phyloP scores from a whole-genome alignment of 2,797 vertebrate genomes.

The Siniperca undulata region DNA sequence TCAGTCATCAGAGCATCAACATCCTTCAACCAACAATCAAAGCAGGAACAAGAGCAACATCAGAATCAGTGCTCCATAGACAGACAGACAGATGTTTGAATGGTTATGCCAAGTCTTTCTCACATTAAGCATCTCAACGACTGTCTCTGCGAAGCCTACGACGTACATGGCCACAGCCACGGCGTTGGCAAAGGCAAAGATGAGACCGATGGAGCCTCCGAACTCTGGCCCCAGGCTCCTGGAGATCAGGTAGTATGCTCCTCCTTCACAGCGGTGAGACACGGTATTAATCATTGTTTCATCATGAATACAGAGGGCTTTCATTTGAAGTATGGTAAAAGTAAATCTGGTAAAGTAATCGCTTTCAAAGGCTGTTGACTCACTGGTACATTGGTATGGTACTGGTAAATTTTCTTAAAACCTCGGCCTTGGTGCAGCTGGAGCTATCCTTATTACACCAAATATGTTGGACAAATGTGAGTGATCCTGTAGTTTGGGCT shows the following conservation, averaged over 20 bases:
- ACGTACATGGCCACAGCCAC: conserved; percentile 99
- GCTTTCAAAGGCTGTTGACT: neutral
- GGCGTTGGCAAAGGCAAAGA: conserved; percentile 97
- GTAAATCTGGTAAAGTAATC: too few relatives aligned
- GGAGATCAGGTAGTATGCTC: conserved; percentile 98
- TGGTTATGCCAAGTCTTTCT: neutral
- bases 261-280: conserved; percentile 82
- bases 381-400: neutral
- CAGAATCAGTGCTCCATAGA: rapidly evolving
- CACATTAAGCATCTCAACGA: conserved; percentile 94
- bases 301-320: neutral
- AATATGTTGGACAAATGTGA: neutral
- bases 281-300: neutral
- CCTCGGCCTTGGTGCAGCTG: neutral
- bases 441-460: neutral
- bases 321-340: neutral
- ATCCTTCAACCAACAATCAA: conserved; percentile 80
- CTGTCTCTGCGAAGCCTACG: conserved; percentile 96
- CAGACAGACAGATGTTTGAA: rapidly evolving
- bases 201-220: conserved; percentile 96
- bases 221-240: conserved; percentile 97
- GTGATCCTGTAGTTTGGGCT: neutral
- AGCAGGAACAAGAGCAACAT: neutral
- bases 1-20: conserved; percentile 93
- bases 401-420: neutral